Percentiles rank a stretch among this genome's conserved stretches.
These are phyloP conservation scores for Archocentrus centrarchus DNA, from an alignment of 2,113 vertebrate species.

Conservation along the genomic window DNA sequence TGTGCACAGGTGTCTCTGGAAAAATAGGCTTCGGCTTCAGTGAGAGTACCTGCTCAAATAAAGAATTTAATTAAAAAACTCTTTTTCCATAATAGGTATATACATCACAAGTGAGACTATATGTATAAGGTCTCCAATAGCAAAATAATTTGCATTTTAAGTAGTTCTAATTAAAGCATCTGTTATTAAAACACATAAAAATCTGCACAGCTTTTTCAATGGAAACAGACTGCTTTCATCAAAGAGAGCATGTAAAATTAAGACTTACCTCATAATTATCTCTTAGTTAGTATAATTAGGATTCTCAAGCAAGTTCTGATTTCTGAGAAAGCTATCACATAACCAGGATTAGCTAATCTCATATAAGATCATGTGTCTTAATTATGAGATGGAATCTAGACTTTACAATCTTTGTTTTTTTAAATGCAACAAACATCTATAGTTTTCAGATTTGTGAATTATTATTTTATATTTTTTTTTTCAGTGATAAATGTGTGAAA, in stretches of 20 bases:
- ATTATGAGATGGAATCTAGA: not conserved
- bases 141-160: not conserved
- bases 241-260: not conserved
- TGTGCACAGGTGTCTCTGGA: not conserved
- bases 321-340: not conserved
- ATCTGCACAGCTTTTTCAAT: not conserved
- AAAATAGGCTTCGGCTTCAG: not conserved
- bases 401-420: not conserved
- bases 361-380: not conserved
- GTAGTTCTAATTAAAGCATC: not conserved
- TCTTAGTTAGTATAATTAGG: slow-evolving; percentile 8
- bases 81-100: not conserved
- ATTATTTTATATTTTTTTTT: not conserved
- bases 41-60: not conserved
- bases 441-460: not conserved
- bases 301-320: not conserved
- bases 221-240: not conserved
- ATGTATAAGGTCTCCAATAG: not conserved
- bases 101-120: not conserved
- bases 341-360: not conserved
- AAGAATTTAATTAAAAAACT: not conserved
- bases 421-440: not conserved
- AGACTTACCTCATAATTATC: not conserved
- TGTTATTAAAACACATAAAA: not conserved
- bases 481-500: not conserved